Conservation (phyloP, 2,797 vertebrate species). For the Cynodonichthys magdalenae region DNA sequence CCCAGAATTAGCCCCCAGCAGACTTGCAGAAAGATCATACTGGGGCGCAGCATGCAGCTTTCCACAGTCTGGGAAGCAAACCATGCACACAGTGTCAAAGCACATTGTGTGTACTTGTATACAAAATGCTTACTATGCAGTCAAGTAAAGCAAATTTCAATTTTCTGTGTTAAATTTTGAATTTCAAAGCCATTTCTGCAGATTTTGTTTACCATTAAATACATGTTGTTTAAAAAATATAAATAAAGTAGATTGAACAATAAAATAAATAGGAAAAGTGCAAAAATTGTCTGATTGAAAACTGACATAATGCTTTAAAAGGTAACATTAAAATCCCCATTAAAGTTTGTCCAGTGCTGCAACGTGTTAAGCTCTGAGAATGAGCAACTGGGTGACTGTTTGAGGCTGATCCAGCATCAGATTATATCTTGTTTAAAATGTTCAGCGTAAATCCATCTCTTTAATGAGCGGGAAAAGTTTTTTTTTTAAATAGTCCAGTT, state of each 20-base stretch:
- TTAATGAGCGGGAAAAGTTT: not conserved
- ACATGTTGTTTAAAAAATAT: not conserved
- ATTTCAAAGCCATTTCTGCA: no score
- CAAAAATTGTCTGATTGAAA: not conserved
- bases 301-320: no score
- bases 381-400: not conserved
- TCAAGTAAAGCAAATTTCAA: not conserved
- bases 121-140: constrained; percentile 4
- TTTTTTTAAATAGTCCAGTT: constrained; percentile 1
- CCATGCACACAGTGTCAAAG: constrained; percentile 7
- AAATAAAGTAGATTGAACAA: not conserved
- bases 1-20: constrained; percentile 29
- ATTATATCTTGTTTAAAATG: not conserved
- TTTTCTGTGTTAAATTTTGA: not conserved
- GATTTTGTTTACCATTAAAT: no score
- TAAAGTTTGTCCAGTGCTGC: no score
- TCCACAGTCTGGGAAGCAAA: constrained; percentile 29
- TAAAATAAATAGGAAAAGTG: not conserved
- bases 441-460: not conserved
- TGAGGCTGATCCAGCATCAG: not conserved
- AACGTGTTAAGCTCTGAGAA: constrained; percentile 2
- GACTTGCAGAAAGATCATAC: constrained; percentile 26
- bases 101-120: constrained; percentile 1
- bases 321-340: no score
- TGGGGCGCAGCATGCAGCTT: constrained; percentile 21